Percentiles rank a stretch among this genome's conserved stretches.
phyloP scores from a whole-genome alignment of 2,113 vertebrate genomes.

The Entelurus aequoreus region DNA sequence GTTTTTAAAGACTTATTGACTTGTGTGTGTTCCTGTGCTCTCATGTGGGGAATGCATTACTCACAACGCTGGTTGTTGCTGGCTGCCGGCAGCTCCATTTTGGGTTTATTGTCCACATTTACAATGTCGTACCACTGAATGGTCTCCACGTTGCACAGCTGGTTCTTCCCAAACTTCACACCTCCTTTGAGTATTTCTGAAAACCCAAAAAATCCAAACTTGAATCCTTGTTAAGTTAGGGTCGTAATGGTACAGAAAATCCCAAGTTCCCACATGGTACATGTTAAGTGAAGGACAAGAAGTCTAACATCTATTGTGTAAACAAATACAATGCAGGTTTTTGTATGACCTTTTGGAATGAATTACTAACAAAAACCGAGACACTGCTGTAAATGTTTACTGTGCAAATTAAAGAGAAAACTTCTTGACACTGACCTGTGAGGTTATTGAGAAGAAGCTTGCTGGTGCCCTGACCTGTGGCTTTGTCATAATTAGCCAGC shows the following conservation, averaged over 20 bases:
- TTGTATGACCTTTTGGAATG: no score
- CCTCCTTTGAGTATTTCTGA: slow-evolving; percentile 89
- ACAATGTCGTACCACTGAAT: slow-evolving; percentile 89
- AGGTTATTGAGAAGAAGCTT: slow-evolving; percentile 78
- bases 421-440: slow-evolving; percentile 70
- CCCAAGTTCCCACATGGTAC: no score
- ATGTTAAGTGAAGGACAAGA: no score
- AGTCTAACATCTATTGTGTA: no score
- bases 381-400: no score
- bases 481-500: slow-evolving; percentile 75
- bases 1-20: no score
- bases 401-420: neutral
- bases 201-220: neutral
- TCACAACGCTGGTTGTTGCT: slow-evolving; percentile 67
- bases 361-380: no score
- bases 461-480: slow-evolving; percentile 52
- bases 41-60: slow-evolving; percentile 33
- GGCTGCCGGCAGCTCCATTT: slow-evolving; percentile 50
- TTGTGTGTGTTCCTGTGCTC: neutral
- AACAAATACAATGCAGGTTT: no score
- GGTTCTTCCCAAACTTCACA: slow-evolving; percentile 76
- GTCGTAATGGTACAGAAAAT: neutral
- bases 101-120: slow-evolving; percentile 45
- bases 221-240: neutral
- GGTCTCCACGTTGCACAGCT: slow-evolving; percentile 82